These are phyloP conservation scores for Diplosoma virens DNA, from an alignment of 23 tunicate species.

Conservation along the genomic window DNA sequence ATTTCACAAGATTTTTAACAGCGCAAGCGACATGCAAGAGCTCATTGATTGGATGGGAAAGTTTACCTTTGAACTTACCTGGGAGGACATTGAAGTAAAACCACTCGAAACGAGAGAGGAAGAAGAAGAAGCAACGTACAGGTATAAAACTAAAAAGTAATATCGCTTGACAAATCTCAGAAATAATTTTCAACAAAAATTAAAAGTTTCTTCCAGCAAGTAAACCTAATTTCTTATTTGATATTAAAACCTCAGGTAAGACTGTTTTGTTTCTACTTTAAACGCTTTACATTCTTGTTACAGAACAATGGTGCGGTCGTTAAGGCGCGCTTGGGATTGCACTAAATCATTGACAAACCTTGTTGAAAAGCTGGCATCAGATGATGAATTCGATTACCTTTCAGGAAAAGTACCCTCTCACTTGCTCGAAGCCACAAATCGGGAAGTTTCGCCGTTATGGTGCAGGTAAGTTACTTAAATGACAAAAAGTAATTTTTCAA, in stretches of 20 bases:
- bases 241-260: no score
- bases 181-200: no score
- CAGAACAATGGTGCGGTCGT: conserved; percentile 30
- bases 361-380: conserved; percentile 35
- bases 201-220: no score
- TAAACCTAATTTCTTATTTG: no score
- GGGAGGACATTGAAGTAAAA: conserved; percentile 55
- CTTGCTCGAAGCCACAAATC: no score
- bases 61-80: conserved; percentile 49
- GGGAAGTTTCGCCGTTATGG: no score
- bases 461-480: background rate
- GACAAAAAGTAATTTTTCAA: no score
- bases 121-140: conserved; percentile 39
- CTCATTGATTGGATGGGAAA: conserved; percentile 68
- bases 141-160: background rate
- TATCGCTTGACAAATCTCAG: no score
- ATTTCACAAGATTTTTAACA: background rate
- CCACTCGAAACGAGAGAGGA: conserved; percentile 43
- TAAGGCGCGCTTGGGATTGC: conserved; percentile 54
- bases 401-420: conserved; percentile 64
- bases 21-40: conserved; percentile 41
- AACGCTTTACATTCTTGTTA: no score
- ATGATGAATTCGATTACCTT: conserved; percentile 57
- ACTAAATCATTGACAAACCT: conserved; percentile 33
- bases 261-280: no score